These are phyloP conservation scores for Oncorhynchus keta DNA, from an alignment of 2,113 vertebrate genomes.

Conservation along the genomic window DNA sequence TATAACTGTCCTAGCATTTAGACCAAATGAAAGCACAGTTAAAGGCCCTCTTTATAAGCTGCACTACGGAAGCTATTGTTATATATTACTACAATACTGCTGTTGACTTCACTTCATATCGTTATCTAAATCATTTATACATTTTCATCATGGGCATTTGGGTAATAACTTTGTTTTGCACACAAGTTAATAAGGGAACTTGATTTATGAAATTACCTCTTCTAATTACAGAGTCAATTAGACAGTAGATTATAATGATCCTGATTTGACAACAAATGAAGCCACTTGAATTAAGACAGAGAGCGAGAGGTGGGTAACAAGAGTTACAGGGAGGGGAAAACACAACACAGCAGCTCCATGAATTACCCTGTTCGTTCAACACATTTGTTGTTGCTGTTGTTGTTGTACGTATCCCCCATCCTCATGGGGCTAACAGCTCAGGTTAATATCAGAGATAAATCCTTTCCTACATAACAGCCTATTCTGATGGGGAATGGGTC, in stretches of 20 bases:
- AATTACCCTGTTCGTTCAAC: not conserved
- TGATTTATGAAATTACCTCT: conserved; percentile 82
- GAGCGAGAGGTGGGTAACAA: conserved; percentile 39
- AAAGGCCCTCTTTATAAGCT: too few relatives aligned
- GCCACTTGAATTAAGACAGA: conserved; percentile 83
- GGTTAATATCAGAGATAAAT: not conserved
- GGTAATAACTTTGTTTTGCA: not conserved
- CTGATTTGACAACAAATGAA: conserved; percentile 91
- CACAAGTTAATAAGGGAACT: conserved; percentile 83
- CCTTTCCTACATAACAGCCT: not conserved
- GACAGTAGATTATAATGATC: conserved; percentile 89
- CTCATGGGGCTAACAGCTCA: not conserved
- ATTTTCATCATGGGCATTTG: too few relatives aligned
- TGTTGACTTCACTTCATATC: too few relatives aligned
- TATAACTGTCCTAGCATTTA: too few relatives aligned
- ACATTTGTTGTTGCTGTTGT: conserved; percentile 68
- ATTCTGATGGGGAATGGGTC: too few relatives aligned
- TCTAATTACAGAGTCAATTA: conserved; percentile 84
- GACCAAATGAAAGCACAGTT: too few relatives aligned
- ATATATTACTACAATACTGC: too few relatives aligned
- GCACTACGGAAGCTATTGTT: too few relatives aligned
- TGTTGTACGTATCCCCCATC: not conserved
- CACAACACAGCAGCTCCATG: not conserved
- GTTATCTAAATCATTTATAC: too few relatives aligned
- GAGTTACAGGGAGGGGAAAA: not conserved